Base-by-base conservation (phyloP, 2,888 invertebrate species). In the Schizaphis graminum region DNA sequence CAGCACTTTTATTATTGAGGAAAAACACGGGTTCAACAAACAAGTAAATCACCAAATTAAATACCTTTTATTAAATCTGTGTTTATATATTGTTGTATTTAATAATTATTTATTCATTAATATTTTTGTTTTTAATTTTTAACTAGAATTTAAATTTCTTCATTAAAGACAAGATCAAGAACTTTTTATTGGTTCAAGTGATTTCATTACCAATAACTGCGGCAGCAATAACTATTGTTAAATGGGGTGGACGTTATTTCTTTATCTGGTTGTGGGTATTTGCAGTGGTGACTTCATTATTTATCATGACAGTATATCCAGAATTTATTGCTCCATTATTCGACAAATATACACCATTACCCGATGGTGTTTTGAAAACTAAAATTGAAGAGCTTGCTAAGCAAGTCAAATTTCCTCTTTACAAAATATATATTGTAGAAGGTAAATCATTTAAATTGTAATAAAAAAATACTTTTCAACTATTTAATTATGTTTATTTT, bases 231-330 rank as follows among this genome's bases (percentile, higher is more conserved):
- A 97, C 97, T 95, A 98, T 98, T 94, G 97, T 98, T 10, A 97
- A 98, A 96, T 97, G 97, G 94, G 99, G 99, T 90, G 99, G 99
- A 13, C 97, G 98, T 94, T 98, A 98, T 96, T 99, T 99, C 97
- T 99, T 99, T 95, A 96, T 99, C 93, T 99, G 99, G 97, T 96
- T 99, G n/a, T 99, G 99, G 99, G 95, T 98, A 3, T 99, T 99
- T 96, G 97, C 98, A 21, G 97, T 98, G 77, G 96, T 98, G 16
- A 97, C 98, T 47, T 97, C 98, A 16, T 96, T 99, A 95, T 96
- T 99, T 95, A 96, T 99, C 95, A 96, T 99, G 95, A 98, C 98
- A 16, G 96, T 98, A 94, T 99, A 99, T 96, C 99, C 99, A 28
- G 98, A 99, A 95, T 97, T 98, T 93, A 99, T 99, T 95, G 99